These are phyloP conservation scores for Agelaius phoeniceus DNA, from an alignment of 2,113 vertebrate genomes.

Conservation along the genomic window DNA sequence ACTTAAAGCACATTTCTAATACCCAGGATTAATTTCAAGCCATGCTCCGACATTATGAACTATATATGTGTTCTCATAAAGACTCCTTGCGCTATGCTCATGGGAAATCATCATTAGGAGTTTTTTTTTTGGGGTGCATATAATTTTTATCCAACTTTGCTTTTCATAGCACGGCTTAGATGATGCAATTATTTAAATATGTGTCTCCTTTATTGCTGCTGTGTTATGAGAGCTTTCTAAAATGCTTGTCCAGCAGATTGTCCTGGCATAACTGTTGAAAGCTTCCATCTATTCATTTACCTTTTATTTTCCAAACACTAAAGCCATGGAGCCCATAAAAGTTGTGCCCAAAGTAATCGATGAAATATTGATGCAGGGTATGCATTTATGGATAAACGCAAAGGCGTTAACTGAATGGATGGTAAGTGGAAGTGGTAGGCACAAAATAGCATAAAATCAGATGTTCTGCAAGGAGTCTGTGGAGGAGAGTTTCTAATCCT, in stretches of 20 bases:
- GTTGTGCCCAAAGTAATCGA: slow-evolving; percentile 37
- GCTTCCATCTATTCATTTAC: slow-evolving; percentile 59
- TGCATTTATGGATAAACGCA: not conserved
- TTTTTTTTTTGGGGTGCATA: not conserved
- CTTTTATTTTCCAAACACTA: slow-evolving; percentile 51
- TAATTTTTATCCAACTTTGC: not conserved
- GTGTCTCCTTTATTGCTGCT: not conserved
- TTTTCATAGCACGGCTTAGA: not conserved
- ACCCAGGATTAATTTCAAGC: not conserved
- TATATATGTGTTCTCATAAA: not conserved
- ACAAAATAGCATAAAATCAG: not conserved
- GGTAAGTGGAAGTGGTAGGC: not conserved
- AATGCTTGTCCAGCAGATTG: slow-evolving; percentile 52
- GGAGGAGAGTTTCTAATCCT: not conserved
- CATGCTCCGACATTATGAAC: not conserved
- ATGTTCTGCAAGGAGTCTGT: not conserved
- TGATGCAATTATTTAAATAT: slow-evolving; percentile 38
- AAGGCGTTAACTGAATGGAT: slow-evolving; percentile 26
- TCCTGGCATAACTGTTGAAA: slow-evolving; percentile 27
- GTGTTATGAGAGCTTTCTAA: slow-evolving; percentile 16
- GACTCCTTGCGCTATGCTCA: not conserved
- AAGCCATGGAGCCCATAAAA: slow-evolving; percentile 23
- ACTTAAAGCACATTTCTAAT: not conserved
- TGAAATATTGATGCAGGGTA: slow-evolving; percentile 41
- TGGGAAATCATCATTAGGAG: not conserved